phyloP scores from a whole-genome alignment of 1,140 invertebrate genomes.

The Diprion similis region DNA sequence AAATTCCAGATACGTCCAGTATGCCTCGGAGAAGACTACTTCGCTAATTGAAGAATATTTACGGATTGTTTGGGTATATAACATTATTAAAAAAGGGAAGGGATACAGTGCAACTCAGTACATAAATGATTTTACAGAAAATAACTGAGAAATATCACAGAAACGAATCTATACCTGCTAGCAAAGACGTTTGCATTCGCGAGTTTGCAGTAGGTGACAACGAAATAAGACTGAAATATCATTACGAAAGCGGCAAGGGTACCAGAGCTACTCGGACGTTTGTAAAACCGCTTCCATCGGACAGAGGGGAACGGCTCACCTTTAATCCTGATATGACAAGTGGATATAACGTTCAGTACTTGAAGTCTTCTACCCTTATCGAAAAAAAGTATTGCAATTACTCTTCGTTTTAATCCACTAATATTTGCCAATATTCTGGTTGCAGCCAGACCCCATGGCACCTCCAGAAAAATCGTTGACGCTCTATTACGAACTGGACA shows the following conservation, averaged over 20 bases:
- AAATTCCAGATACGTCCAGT: not conserved
- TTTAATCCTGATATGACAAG: slow-evolving; percentile 69
- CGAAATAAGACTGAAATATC: slow-evolving; percentile 72
- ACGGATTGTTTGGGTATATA: not conserved
- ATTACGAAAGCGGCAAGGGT: slow-evolving; percentile 72
- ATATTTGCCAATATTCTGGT: slow-evolving; percentile 5
- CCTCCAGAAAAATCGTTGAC: slow-evolving; percentile 68
- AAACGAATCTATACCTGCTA: slow-evolving; percentile 61
- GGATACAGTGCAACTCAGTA: not conserved
- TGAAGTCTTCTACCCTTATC: not conserved
- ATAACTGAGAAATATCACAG: slow-evolving; percentile 70
- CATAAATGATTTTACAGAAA: slow-evolving; percentile 51
- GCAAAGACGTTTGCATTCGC: slow-evolving; percentile 70
- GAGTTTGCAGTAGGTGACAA: slow-evolving; percentile 68
- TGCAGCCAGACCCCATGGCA: slow-evolving; percentile 68
- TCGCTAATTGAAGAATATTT: not conserved
- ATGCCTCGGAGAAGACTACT: not conserved
- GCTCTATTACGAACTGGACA: slow-evolving; percentile 63
- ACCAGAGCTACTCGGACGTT: slow-evolving; percentile 71
- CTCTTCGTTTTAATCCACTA: not conserved
- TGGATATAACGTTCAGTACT: slow-evolving; percentile 65
- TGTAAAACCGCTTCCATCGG: slow-evolving; percentile 69
- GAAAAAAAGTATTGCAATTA: too few species aligned
- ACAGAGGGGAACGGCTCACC: slow-evolving; percentile 69
- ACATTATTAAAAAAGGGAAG: not conserved